These are phyloP conservation scores for Bufotes viridis DNA, from an alignment of 2,797 vertebrate species.

Conservation along the genomic window DNA sequence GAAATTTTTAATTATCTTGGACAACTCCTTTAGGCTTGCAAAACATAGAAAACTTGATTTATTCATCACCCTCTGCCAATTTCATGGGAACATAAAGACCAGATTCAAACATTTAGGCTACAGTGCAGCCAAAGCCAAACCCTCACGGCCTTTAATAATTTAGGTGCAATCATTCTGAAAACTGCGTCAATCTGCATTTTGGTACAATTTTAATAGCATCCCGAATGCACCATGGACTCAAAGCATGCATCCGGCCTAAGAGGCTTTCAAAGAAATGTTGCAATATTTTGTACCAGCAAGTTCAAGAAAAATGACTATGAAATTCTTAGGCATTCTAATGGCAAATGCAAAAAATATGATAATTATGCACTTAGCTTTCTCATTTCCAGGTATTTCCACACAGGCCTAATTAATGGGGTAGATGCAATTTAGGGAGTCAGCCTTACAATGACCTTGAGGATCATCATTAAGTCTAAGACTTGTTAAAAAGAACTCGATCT, in stretches of 20 bases:
- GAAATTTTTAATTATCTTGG: too few relatives aligned
- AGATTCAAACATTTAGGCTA: too few relatives aligned
- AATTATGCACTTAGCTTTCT: conserved; percentile 25
- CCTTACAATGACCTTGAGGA: conserved; percentile 44
- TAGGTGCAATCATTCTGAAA: too few relatives aligned
- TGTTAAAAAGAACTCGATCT: conserved; percentile 20
- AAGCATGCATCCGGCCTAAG: too few relatives aligned
- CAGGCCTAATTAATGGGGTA: conserved; percentile 26
- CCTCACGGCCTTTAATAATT: too few relatives aligned
- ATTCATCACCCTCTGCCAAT: background rate
- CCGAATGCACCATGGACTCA: too few relatives aligned
- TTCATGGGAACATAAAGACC: background rate
- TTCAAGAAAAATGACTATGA: background rate
- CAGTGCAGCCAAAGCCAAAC: too few relatives aligned
- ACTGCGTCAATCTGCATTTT: too few relatives aligned
- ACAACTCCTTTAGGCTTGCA: background rate
- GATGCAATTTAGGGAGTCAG: conserved; percentile 10
- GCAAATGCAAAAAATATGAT: background rate
- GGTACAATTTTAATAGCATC: too few relatives aligned
- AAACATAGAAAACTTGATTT: background rate
- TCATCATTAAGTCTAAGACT: conserved; percentile 33
- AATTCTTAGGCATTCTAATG: background rate
- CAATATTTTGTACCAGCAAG: background rate
- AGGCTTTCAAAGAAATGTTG: background rate
- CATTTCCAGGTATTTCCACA: conserved; percentile 36